Conservation (phyloP, 2,797 vertebrate genomes). For the Myoxocephalus aenaeus region DNA sequence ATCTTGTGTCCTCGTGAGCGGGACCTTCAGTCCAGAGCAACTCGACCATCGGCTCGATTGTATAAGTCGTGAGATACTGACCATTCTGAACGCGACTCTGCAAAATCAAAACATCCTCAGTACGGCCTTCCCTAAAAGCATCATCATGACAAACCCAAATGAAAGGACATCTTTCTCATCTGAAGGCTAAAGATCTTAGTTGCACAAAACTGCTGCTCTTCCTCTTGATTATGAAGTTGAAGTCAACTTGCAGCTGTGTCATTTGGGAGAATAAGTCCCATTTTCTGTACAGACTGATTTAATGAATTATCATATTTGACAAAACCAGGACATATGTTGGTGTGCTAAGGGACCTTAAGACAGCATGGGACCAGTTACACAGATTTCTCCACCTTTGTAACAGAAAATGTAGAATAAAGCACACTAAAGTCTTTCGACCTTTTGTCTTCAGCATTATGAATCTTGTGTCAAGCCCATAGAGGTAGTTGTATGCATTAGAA, state of each 20-base stretch:
- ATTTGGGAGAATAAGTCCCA: background rate
- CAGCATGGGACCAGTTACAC: background rate
- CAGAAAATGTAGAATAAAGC: too few species aligned
- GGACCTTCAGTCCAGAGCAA: conserved; percentile 74
- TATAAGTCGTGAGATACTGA: conserved; percentile 63
- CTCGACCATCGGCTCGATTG: conserved; percentile 78
- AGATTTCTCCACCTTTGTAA: background rate
- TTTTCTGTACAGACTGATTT: background rate
- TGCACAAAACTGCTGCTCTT: too few species aligned
- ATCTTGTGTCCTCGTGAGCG: conserved; percentile 69
- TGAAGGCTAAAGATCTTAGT: background rate
- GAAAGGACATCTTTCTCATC: background rate
- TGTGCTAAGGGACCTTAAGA: background rate
- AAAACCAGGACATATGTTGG: background rate
- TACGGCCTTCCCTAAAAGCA: background rate
- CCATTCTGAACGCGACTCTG: conserved; percentile 69
- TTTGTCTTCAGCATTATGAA: too few species aligned
- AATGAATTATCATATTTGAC: background rate
- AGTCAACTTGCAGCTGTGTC: background rate
- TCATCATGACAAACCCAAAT: background rate
- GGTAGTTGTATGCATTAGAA: background rate
- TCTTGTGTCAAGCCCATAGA: background rate
- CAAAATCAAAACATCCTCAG: conserved; percentile 1
- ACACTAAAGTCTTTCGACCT: too few species aligned
- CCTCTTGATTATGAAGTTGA: too few species aligned